A percentile compares a stretch with the other conserved stretches of the same genome.
These are phyloP conservation scores for Acanthurus lineatus DNA, from an alignment of 2,797 vertebrate genomes.

Conservation along the genomic window DNA sequence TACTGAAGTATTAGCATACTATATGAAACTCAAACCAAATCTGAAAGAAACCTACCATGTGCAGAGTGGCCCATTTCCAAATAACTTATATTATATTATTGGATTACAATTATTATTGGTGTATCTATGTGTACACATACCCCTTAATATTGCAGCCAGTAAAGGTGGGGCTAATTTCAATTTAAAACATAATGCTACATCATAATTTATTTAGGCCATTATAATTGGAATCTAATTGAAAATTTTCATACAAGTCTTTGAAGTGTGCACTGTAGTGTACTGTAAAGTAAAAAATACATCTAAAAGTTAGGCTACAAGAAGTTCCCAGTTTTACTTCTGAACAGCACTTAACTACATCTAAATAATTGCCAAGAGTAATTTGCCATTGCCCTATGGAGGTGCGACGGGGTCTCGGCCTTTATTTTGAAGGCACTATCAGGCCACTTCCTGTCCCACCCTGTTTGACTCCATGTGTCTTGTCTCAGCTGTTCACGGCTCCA, in stretches of 20 bases:
- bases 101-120: not conserved
- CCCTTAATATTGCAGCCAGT: not conserved
- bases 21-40: not conserved
- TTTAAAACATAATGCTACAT: not conserved
- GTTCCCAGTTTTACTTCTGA: not conserved
- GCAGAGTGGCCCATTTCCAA: not conserved
- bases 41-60: not conserved
- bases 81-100: no score
- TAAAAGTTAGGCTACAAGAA: not conserved
- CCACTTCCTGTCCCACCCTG: slow-evolving; percentile 6
- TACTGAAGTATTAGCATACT: no score
- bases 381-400: no score
- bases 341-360: not conserved
- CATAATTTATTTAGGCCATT: not conserved
- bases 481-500: not conserved
- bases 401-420: slow-evolving; percentile 3
- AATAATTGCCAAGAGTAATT: not conserved
- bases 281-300: not conserved
- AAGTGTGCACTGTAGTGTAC: not conserved
- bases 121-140: not conserved
- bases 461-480: not conserved
- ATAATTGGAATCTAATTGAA: not conserved
- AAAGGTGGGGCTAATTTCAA: not conserved
- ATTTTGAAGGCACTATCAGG: slow-evolving; percentile 39
- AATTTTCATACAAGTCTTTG: not conserved